Evolutionary conservation across 2,113 vertebrate genomes (phyloP), one percentile per base, ranked within the genome.

Genomic region (Callopanchax toddi): DNA sequence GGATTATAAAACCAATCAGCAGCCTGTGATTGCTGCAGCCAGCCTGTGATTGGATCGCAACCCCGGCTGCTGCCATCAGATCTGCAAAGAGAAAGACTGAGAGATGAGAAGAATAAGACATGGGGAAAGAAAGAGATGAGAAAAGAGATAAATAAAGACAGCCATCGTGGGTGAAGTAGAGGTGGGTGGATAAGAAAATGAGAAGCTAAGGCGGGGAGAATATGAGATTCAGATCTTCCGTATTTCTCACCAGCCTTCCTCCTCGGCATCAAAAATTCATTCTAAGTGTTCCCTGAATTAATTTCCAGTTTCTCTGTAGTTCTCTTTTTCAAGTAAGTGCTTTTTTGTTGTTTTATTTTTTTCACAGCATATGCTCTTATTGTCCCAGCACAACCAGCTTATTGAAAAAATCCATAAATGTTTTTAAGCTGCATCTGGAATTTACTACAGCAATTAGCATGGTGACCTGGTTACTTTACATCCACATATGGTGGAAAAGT

Each of bases 1-100:
- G 89, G 88, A 91, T 91, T 91, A 90, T 85, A 90, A 89, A 91
- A 87, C 88, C 88, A 90, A 91, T 91, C 89, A 87, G 84, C 82
- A 67, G 72, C 66, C 67, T 58, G 82, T 91, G 88, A 91, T 90
- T 91, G 88, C 88, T 76, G 79, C 84, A 79, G 86, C 79, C 69
- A 57, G 82, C 39, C 73, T 63, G 77, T 88, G 88, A 89, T 87
- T 91, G 87, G 87, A 88, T 90, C 78, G 74, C 76, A 84, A 74
- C 78, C 42, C 78, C 63, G 54, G 74, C 55, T 50, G 29, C 67
- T 21, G 72, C 78, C 83, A 50, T 82, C 77, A 51, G 71, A 79
- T 60, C 67, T 16, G 72, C 72, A 60, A 69, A 78, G 74, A 71
- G 69, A 77, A 56, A 76, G 76, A 78, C 64, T 17, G 64, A 60